Conservation (phyloP, 2,888 invertebrate species). For the Carabus problematicus region DNA sequence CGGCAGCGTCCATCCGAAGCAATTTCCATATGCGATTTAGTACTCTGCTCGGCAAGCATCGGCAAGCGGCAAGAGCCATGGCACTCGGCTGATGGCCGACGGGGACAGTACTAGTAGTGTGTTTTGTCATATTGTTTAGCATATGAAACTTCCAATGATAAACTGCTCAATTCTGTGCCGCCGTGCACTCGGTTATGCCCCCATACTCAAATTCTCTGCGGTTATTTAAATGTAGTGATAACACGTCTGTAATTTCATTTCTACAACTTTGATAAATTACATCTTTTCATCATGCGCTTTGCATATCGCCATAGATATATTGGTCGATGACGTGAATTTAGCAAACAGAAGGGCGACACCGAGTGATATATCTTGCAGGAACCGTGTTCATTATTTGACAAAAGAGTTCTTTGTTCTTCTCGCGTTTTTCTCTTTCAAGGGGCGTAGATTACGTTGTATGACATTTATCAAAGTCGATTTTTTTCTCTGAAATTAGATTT, state of each 20-base stretch:
- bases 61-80: not conserved
- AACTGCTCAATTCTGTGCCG: slow-evolving; percentile 39
- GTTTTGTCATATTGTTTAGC: slow-evolving; percentile 43
- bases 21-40: slow-evolving; percentile 14
- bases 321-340: not conserved
- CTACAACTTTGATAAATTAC: slow-evolving; percentile 50
- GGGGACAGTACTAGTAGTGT: slow-evolving; percentile 1
- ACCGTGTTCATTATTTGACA: not conserved
- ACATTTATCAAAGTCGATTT: too few relatives aligned
- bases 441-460: too few relatives aligned
- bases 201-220: slow-evolving; percentile 42
- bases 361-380: slow-evolving; percentile 5
- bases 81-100: not conserved
- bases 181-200: slow-evolving; percentile 27
- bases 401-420: not conserved
- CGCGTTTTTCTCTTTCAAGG: not conserved
- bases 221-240: slow-evolving; percentile 49
- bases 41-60: not conserved
- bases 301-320: slow-evolving; percentile 44
- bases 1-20: not conserved
- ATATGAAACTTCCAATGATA: slow-evolving; percentile 45
- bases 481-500: too few relatives aligned
- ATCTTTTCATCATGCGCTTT: slow-evolving; percentile 48
- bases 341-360: not conserved
- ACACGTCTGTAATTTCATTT: slow-evolving; percentile 50